Conservation (phyloP, 2,888 invertebrate genomes). For the Ormyrus pomaceus region DNA sequence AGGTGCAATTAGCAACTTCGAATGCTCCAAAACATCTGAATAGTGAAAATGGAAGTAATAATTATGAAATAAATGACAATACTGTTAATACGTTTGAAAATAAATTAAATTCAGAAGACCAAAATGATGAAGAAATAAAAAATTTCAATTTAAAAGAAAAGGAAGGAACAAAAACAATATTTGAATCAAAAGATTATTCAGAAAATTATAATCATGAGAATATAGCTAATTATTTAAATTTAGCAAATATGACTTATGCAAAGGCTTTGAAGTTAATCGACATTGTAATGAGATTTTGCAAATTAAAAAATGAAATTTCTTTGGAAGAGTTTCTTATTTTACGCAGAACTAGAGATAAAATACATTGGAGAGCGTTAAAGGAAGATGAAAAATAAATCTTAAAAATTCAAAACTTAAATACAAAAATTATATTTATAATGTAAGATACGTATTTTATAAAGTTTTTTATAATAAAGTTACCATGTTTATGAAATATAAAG, state of each 20-base stretch:
- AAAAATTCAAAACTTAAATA: too few relatives aligned
- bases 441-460: too few relatives aligned
- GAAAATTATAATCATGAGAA: not conserved
- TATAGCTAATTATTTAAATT: slow-evolving; percentile 9
- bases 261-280: slow-evolving; percentile 32
- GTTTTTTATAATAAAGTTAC: too few relatives aligned
- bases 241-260: slow-evolving; percentile 30
- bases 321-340: slow-evolving; percentile 39
- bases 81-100: not conserved
- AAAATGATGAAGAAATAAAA: not conserved
- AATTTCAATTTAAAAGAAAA: not conserved
- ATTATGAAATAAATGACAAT: not conserved
- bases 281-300: slow-evolving; percentile 29
- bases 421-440: too few relatives aligned
- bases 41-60: not conserved
- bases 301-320: slow-evolving; percentile 31
- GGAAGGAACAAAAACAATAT: not conserved
- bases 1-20: not conserved
- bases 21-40: not conserved
- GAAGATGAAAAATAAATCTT: not conserved
- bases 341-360: slow-evolving; percentile 42
- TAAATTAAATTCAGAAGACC: not conserved
- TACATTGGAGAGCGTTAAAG: slow-evolving; percentile 33
- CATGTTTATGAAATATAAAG: not conserved
- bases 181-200: not conserved